These are phyloP conservation scores for Lasioglossum morio DNA, from an alignment of 2,888 invertebrate species.

Conservation along the genomic window DNA sequence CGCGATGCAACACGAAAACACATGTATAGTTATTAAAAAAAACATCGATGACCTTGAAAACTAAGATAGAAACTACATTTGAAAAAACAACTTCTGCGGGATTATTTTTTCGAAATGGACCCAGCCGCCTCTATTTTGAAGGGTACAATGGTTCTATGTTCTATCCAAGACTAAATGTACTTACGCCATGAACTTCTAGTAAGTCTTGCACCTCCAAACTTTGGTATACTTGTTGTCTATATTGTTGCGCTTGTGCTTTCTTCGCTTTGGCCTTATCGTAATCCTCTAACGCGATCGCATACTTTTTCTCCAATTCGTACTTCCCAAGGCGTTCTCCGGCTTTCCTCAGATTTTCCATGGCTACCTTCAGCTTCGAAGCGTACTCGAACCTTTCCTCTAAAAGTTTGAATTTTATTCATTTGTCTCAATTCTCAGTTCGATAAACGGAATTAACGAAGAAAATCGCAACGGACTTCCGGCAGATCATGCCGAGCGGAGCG, in stretches of 20 bases:
- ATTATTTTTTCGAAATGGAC: neutral
- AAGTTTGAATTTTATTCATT: conserved; percentile 39
- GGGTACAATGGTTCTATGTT: neutral
- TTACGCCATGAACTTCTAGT: conserved; percentile 91
- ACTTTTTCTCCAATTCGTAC: conserved; percentile 95
- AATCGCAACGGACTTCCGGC: too few relatives aligned
- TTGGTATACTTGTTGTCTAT: conserved; percentile 90
- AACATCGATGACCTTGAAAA: too few relatives aligned
- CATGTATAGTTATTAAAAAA: too few relatives aligned
- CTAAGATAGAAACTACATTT: too few relatives aligned
- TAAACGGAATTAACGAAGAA: too few relatives aligned
- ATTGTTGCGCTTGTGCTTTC: conserved; percentile 95
- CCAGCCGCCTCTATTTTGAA: neutral
- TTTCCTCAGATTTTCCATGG: conserved; percentile 92
- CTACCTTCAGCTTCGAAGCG: conserved; percentile 95
- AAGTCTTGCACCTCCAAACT: conserved; percentile 91
- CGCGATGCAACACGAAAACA: too few relatives aligned
- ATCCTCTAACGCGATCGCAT: conserved; percentile 96
- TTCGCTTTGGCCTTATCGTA: conserved; percentile 96
- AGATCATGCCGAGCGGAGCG: too few relatives aligned
- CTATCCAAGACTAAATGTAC: conserved; percentile 62
- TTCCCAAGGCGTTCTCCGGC: conserved; percentile 96
- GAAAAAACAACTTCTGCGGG: too few relatives aligned
- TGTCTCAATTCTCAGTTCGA: neutral
- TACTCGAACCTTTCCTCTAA: conserved; percentile 96